A percentile compares a stretch with the other conserved stretches of the same genome.
Conservation (phyloP, 2,888 invertebrate species). For the Allolobophora icterica region DNA sequence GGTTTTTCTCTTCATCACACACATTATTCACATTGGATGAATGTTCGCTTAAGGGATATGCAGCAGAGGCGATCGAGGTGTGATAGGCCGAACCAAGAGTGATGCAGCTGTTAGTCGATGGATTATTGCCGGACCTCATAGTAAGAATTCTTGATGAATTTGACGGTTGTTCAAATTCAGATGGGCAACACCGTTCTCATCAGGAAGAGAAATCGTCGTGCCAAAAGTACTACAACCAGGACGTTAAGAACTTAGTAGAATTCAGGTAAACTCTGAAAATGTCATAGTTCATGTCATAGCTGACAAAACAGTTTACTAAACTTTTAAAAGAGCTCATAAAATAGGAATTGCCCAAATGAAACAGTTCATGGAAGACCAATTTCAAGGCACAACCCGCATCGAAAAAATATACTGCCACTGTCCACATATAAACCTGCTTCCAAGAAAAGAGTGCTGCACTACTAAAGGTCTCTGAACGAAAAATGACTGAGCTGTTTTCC, state of each 20-base stretch:
- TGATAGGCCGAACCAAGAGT: conserved; percentile 50
- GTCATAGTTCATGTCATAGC: too few relatives aligned
- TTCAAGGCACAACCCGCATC: not conserved
- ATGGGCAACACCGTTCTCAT: not conserved
- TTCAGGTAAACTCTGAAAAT: too few relatives aligned
- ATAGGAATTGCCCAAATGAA: not conserved
- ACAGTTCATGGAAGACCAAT: conserved; percentile 29
- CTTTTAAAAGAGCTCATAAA: not conserved
- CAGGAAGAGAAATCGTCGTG: conserved; percentile 1
- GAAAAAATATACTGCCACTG: conserved; percentile 31
- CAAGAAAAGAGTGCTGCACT: not conserved
- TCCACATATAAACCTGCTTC: not conserved
- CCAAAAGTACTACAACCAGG: not conserved
- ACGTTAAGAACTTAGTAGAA: too few relatives aligned
- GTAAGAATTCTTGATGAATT: conserved; percentile 24
- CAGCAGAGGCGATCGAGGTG: conserved; percentile 52
- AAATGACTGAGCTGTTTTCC: not conserved
- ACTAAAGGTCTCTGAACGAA: not conserved
- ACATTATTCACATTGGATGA: conserved; percentile 51
- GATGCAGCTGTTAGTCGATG: conserved; percentile 48
- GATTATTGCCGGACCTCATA: conserved; percentile 52
- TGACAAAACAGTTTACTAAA: not conserved
- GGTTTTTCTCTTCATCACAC: conserved; percentile 49
- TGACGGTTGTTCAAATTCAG: not conserved
- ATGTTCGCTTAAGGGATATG: conserved; percentile 49